Evolutionary conservation across 2,113 vertebrate species (phyloP).

Genomic region (Aegotheles bennettii): DNA sequence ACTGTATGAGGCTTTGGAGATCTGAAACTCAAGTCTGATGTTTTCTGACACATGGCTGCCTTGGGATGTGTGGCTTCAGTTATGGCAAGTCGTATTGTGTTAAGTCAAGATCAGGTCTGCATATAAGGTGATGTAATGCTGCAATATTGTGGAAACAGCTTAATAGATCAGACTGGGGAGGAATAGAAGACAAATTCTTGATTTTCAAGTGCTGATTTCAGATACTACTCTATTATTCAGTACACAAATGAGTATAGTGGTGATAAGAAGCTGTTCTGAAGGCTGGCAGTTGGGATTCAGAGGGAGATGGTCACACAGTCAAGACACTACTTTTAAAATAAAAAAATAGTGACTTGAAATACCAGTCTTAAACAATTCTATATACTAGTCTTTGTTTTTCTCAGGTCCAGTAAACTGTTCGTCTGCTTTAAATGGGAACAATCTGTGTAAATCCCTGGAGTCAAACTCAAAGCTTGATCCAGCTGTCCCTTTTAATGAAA

Average conservation of each 20-base stretch:
- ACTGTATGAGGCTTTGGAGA: not conserved
- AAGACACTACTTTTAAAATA: not conserved
- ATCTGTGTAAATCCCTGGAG: not conserved
- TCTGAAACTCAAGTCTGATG: not conserved
- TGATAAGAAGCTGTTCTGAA: not conserved
- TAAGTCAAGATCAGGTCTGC: not conserved
- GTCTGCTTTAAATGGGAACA: not conserved
- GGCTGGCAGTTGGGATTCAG: not conserved
- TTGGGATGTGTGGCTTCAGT: not conserved
- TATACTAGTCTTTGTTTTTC: not conserved
- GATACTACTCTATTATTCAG: not conserved
- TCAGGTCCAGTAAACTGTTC: not conserved
- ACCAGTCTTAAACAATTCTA: not conserved
- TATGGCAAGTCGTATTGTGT: not conserved
- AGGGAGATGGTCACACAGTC: not conserved
- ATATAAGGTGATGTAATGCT: not conserved
- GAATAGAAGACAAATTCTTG: not conserved
- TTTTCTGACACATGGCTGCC: not conserved
- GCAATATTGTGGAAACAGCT: not conserved
- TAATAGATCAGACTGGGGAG: not conserved
- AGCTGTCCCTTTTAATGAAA: constrained; percentile 16
- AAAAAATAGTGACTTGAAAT: not conserved
- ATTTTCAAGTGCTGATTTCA: not conserved
- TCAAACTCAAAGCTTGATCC: not conserved
- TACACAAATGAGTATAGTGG: not conserved